Base-by-base conservation (phyloP, 2,113 vertebrate genomes). In the Onychostruthus taczanowskii region DNA sequence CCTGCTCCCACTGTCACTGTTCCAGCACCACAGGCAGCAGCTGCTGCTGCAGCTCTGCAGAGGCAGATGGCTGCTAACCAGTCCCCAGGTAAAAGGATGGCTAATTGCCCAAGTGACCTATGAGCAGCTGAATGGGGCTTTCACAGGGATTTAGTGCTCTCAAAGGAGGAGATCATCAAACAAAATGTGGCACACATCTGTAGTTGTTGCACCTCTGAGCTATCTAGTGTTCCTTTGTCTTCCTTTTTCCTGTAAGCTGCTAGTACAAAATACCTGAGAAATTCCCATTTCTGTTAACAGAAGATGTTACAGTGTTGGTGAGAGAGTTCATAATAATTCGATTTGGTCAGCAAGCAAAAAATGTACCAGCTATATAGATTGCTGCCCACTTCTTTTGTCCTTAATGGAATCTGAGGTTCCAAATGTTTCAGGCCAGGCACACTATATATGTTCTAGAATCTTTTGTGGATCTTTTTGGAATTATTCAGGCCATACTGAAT, bases 21-120 rank as follows among this genome's bases (percentile, higher is more conserved):
- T 49, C 97, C 99, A 5, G 99, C 99, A 33, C 97, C 99, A 7
- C 99, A 99, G 72, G 99, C 99, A 7, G 99, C 99, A 7, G 99
- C 99, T 26, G 99, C 98, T 3, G 98, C 97, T 2, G 99, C 99
- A 16, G 99, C 99, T 13, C 94, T 99, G 49, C 97, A 98, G 74
- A 98, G 99, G 50, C 99, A 99, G 92, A 98, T 99, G 98, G 98
- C 98, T 95, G 98, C 98, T 94, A 99, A 91, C 94, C 99, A 99
- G 96, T 97, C 97, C 31, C 93, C 98, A 96, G 99, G 99, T 99
- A 97, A 92, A 64, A 77, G 69, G 11, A 49, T 39, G 33, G 27
- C 33, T 90, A 19, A 70, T 86, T 84, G 68, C 70, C n/a, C 24
- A 70, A 33, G 50, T 81, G 76, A 70, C 77, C 68, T 73, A 83